Evolutionary conservation across 2,113 vertebrate genomes (phyloP), one percentile per base, ranked within the genome.

Genomic region (Oreochromis aureus): DNA sequence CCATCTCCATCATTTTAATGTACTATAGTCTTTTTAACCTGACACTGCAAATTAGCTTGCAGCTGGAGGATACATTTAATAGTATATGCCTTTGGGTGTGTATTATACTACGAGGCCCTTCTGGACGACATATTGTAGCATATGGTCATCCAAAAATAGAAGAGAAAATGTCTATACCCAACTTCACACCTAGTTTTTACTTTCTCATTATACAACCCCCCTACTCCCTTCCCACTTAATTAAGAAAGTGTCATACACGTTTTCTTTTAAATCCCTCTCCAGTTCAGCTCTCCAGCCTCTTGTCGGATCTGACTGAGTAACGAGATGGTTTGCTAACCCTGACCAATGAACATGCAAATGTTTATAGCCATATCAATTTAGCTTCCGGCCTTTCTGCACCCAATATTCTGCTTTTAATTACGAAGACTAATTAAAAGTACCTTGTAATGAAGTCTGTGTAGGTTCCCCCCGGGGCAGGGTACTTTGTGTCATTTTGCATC

Each of bases 361-460:
- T 95, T 95, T 95, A 93, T 93, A 84, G 89, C 88, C 89, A 86
- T 91, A 95, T 94, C 91, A 92, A 90, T 95, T 90, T 90, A 86
- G 85, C 92, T 94, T 66, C 81, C 81, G 87, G 95, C 88, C 36
- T 86, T 90, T 88, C 69, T 88, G 84, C 87, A 56, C 87, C 82
- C 86, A 89, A 80, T 93, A 90, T 93, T 89, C 91, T 58, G 81
- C 86, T 91, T 92, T 95, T 95, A 96, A 97, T 95, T 95, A 95
- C 92, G 91, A 93, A 91, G 93, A 89, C 92, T 96, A 94, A 96
- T 97, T 96, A 95, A 96, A 95, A 92, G 83, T 91, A 93, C 88
- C 92, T 95, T 89, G 90, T 93, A 95, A 95, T 94, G 89, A 92
- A 93, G 90, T 90, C 91, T 89, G 90, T 91, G 91, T 91, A 86